These are phyloP conservation scores for Proisotoma minuta DNA, from an alignment of 2,888 invertebrate genomes.

Conservation along the genomic window DNA sequence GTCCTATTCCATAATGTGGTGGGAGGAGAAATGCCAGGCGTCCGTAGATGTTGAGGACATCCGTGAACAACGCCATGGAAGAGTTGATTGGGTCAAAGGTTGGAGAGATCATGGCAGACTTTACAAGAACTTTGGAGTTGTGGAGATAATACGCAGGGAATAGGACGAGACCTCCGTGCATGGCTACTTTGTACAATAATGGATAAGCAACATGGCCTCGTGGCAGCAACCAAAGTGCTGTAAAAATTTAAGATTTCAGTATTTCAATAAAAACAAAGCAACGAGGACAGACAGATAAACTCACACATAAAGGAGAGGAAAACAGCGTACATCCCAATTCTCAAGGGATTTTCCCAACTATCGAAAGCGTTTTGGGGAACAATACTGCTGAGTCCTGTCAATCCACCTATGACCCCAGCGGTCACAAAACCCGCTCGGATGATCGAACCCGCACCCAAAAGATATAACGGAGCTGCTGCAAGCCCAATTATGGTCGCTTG, in stretches of 20 bases:
- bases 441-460: conserved; percentile 23
- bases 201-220: conserved; percentile 5
- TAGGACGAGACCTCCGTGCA: conserved; percentile 29
- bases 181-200: conserved; percentile 20
- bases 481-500: conserved; percentile 20
- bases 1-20: conserved; percentile 14
- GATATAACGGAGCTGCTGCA: conserved; percentile 24
- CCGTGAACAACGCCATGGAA: conserved; percentile 24
- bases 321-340: conserved; percentile 15
- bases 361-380: conserved; percentile 15
- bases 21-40: conserved; percentile 27
- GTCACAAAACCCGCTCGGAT: conserved; percentile 22
- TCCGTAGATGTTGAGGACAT: conserved; percentile 24
- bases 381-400: conserved; percentile 10
- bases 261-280: not conserved
- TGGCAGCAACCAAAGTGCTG: conserved; percentile 11
- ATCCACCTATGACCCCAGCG: conserved; percentile 15
- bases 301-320: conserved; percentile 25
- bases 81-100: conserved; percentile 29
- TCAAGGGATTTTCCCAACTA: conserved; percentile 12
- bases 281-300: not conserved
- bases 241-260: not conserved
- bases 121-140: conserved; percentile 11
- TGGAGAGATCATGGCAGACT: not conserved
- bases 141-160: conserved; percentile 21